Evolutionary conservation across 2,797 vertebrate species (phyloP).

Genomic region (Toxotes lorentzi): DNA sequence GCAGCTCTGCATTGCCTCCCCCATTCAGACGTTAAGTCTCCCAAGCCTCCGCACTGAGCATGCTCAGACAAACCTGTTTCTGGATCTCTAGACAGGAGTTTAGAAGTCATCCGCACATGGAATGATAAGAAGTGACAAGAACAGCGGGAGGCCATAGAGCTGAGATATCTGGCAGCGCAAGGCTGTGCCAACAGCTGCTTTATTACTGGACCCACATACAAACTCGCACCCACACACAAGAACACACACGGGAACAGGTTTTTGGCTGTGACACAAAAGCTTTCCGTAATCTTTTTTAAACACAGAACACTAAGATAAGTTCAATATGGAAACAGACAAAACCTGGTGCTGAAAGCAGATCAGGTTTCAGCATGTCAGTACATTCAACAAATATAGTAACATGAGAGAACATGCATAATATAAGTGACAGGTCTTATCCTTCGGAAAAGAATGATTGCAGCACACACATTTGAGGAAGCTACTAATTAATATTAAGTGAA

Average conservation of each 20-base stretch:
- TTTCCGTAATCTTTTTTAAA: not conserved
- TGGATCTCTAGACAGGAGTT: slow-evolving; percentile 50
- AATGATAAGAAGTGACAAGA: slow-evolving; percentile 65
- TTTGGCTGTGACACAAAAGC: not conserved
- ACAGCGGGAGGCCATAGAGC: slow-evolving; percentile 60
- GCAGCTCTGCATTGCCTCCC: slow-evolving; percentile 50
- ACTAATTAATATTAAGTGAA: not conserved
- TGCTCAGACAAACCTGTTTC: slow-evolving; percentile 54
- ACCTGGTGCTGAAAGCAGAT: not conserved
- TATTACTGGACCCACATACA: slow-evolving; percentile 32
- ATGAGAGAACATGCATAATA: not conserved
- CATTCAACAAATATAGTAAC: not conserved
- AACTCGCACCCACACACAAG: slow-evolving; percentile 13
- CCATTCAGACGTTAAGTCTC: slow-evolving; percentile 51
- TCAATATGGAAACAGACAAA: not conserved
- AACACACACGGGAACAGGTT: not conserved
- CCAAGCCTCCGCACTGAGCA: slow-evolving; percentile 56
- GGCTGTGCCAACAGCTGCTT: slow-evolving; percentile 45
- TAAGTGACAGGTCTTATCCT: not conserved
- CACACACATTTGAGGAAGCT: not conserved
- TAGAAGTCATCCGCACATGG: slow-evolving; percentile 46
- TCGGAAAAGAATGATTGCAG: no score
- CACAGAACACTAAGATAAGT: not conserved
- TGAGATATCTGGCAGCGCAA: slow-evolving; percentile 42
- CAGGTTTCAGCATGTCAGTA: not conserved